Base-by-base conservation (phyloP, 2,113 vertebrate genomes). In the Cheilinus undulatus region DNA sequence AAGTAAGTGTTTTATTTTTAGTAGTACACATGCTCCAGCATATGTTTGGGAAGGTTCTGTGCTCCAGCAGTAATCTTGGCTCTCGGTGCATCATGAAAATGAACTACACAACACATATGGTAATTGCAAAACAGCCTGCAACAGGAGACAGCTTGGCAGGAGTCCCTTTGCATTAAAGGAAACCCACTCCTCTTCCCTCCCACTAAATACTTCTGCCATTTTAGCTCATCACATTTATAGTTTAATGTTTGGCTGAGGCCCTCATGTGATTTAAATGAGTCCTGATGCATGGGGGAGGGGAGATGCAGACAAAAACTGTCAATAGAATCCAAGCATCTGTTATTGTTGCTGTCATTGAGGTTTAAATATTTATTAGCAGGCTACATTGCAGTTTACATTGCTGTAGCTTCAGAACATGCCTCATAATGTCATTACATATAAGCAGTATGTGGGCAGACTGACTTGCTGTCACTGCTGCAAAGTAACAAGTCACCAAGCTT, bases 1-100 rank as follows among this genome's bases (percentile, higher is more conserved):
- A 65, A 78, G 58, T 52, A 67, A 61, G 48, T 17, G 12, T 53
- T 84, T 85, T 83, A 89, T 85, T 85, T 90, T 83, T 82, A 87
- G 78, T 57, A 14, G 27, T 53, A n/a, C 51, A 69, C 65, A 68
- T 72, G 66, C 81, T 69, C 26, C 57, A 67, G 76, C 83, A 75
- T 71, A 73, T 82, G 82, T 73, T 84, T 58, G 42, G 45, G 73
- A 69, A 23, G 46, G 32, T 59, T 54, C 51, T 78, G 52, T 51
- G 65, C 69, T 81, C 36, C 46, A 46, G 65, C 72, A 69, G 66
- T 14, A 40, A 73, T 81, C 70, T 80, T 87, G 84, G 83, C 84
- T 73, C 63, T 42, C 46, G 42, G 30, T 67, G 65, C 12, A 30
- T 73, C 51, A 76, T 84, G 59, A 82, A 86, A 85, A 79, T 61